These are phyloP conservation scores for Melikaiella ostensackeni DNA, from an alignment of 2,888 invertebrate species.

Conservation along the genomic window DNA sequence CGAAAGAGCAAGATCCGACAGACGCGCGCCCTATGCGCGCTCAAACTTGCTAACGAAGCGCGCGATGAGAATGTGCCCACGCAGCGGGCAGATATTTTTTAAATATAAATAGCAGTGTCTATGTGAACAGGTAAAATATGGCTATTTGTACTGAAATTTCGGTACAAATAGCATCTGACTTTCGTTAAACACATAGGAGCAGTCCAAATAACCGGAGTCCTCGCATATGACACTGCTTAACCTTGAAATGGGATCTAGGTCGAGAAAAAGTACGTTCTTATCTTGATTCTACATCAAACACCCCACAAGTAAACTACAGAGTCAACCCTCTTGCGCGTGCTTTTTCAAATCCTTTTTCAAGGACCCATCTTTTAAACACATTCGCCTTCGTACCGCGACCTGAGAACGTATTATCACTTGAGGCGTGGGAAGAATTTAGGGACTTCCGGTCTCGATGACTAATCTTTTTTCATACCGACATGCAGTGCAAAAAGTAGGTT, in stretches of 20 bases:
- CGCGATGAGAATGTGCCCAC: too few species aligned
- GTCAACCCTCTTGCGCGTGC: conserved; percentile 4
- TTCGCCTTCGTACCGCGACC: neutral
- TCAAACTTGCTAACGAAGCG: too few species aligned
- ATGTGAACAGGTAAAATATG: too few species aligned
- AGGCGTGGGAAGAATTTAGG: neutral
- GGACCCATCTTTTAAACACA: neutral
- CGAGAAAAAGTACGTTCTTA: conserved; percentile 58
- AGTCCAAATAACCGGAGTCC: conserved; percentile 19
- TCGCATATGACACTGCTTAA: conserved; percentile 49
- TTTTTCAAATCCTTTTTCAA: conserved; percentile 21
- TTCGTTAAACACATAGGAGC: neutral
- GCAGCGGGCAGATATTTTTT: too few species aligned
- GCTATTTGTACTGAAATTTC: too few species aligned
- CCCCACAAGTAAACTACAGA: conserved; percentile 25
- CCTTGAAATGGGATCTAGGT: conserved; percentile 57
- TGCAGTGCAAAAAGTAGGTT: neutral
- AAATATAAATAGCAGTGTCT: too few species aligned
- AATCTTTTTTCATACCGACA: neutral
- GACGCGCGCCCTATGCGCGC: too few species aligned
- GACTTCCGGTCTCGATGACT: neutral
- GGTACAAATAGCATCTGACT: neutral
- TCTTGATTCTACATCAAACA: conserved; percentile 54
- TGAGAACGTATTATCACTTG: neutral
- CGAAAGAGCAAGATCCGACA: too few species aligned